Percentiles rank a stretch among this genome's conserved stretches.
Evolutionary conservation across 2,113 vertebrate species (phyloP).

Genomic region (Perca fluviatilis): DNA sequence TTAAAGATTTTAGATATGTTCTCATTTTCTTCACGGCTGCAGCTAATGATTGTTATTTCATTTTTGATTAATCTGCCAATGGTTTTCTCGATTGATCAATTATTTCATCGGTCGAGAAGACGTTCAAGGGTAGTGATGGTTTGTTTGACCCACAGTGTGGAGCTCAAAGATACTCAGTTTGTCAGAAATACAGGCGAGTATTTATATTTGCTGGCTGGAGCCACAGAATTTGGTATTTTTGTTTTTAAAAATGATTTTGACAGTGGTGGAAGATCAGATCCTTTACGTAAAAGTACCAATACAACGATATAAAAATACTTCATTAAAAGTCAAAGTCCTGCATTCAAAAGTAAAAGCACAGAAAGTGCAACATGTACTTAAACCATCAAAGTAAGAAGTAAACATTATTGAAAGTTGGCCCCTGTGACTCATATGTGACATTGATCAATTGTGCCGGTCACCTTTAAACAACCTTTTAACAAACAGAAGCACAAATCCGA

Average conservation of each 20-base stretch:
- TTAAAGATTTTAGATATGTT: too few species aligned
- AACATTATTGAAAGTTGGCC: not conserved
- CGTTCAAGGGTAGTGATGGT: too few species aligned
- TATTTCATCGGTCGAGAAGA: too few species aligned
- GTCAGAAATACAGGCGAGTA: not conserved
- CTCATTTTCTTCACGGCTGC: too few species aligned
- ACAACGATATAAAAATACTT: not conserved
- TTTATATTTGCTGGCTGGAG: not conserved
- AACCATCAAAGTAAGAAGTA: not conserved
- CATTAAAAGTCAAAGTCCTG: too few species aligned
- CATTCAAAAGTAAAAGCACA: not conserved
- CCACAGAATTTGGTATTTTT: not conserved
- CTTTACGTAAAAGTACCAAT: not conserved
- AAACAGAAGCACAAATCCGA: conserved; percentile 28
- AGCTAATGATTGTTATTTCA: too few species aligned
- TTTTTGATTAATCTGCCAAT: too few species aligned
- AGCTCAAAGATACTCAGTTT: too few species aligned
- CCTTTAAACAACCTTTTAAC: not conserved
- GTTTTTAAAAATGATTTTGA: not conserved
- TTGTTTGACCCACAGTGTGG: too few species aligned
- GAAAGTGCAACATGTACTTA: not conserved
- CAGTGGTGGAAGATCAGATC: not conserved
- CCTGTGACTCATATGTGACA: not conserved
- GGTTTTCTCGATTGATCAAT: too few species aligned
- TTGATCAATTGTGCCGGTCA: not conserved